Evolutionary conservation across 2,113 vertebrate genomes (phyloP).

Genomic region (Ameiurus melas): DNA sequence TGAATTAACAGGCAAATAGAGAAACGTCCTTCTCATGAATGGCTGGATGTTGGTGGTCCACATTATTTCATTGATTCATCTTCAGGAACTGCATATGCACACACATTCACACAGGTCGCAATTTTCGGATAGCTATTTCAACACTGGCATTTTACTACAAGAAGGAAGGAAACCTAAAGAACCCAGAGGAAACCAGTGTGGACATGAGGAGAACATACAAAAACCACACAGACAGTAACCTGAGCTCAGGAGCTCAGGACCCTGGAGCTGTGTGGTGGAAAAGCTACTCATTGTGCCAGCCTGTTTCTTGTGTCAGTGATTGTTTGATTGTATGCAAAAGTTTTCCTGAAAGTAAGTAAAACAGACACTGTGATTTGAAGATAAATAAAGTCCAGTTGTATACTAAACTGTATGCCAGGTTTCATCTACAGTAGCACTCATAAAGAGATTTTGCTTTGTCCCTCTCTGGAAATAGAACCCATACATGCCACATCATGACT

Average conservation of each 20-base stretch:
- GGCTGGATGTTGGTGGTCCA: not conserved
- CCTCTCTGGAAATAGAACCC: not conserved
- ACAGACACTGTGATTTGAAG: not conserved
- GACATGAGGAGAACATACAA: not conserved
- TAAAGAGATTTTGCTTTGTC: not conserved
- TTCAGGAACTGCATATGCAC: not conserved
- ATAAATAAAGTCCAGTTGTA: not conserved
- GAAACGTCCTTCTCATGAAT: slow-evolving; percentile 2
- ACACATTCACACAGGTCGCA: not conserved
- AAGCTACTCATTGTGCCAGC: not conserved
- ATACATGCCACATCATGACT: not conserved
- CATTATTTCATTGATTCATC: not conserved
- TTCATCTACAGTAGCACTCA: not conserved
- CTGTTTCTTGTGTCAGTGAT: not conserved
- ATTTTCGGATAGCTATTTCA: not conserved
- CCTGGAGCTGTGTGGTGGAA: not conserved
- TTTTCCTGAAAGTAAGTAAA: slow-evolving; percentile 1
- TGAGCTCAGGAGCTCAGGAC: not conserved
- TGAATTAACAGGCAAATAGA: not conserved
- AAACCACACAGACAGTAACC: not conserved
- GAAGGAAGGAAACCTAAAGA: not conserved
- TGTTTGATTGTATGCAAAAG: not conserved
- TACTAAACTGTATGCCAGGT: not conserved
- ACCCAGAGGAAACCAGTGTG: not conserved
- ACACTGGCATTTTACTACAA: not conserved